phyloP scores from a whole-genome alignment of 2,113 vertebrate species.

The Thymallus thymallus region DNA sequence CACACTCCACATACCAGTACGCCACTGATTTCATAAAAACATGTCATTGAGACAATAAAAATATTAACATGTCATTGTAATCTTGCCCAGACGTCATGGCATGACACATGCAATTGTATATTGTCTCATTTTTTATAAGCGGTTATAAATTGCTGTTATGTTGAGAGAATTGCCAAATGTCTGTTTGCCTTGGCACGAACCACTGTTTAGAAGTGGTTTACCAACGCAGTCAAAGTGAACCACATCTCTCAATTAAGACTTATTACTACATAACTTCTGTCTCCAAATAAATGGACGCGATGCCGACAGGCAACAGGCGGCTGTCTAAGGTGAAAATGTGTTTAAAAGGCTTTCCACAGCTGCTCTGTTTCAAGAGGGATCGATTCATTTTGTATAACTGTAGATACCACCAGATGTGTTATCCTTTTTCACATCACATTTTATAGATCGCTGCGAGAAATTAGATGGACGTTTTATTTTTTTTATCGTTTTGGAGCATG shows the following conservation, averaged over 20 bases:
- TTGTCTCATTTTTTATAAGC: neutral
- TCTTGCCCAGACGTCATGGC: too few relatives aligned
- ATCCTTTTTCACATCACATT: neutral
- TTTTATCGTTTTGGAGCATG: too few relatives aligned
- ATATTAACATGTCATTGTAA: too few relatives aligned
- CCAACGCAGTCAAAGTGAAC: constrained; percentile 42
- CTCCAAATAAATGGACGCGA: neutral
- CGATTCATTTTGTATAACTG: constrained; percentile 42
- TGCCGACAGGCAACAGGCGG: constrained; percentile 47
- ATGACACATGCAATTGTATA: too few relatives aligned
- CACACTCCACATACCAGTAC: neutral
- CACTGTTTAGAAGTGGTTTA: constrained; percentile 2
- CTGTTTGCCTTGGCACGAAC: neutral
- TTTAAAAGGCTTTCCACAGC: constrained; percentile 30
- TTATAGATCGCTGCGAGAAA: constrained; percentile 23
- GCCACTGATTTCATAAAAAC: too few relatives aligned
- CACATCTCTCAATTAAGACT: constrained; percentile 48
- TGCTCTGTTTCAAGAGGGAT: constrained; percentile 30
- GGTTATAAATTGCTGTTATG: neutral
- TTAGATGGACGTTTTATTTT: neutral
- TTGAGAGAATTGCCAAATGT: neutral
- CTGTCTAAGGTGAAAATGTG: constrained; percentile 12
- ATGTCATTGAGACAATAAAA: too few relatives aligned
- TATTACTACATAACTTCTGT: constrained; percentile 33
- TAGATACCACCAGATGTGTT: constrained; percentile 42